Percentiles rank a stretch among this genome's conserved stretches.
These are phyloP conservation scores for Eurytemora carolleeae DNA, from an alignment of 1,140 invertebrate genomes.

Conservation along the genomic window DNA sequence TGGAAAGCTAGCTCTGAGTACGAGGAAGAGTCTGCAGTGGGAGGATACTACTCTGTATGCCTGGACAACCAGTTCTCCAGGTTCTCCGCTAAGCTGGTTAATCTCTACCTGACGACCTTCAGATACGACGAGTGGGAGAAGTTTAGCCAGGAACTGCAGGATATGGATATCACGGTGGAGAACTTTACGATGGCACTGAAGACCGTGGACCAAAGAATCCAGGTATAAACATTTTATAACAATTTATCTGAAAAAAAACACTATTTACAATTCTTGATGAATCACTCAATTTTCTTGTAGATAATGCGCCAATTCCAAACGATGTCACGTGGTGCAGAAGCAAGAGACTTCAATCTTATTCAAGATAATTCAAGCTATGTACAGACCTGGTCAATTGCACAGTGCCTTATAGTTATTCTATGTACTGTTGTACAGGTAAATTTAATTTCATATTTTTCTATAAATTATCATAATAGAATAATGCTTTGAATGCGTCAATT, in stretches of 20 bases:
- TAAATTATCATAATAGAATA: too few relatives aligned
- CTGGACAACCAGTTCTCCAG: constrained; percentile 84
- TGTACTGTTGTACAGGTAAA: constrained; percentile 59
- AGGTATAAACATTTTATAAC: constrained; percentile 4
- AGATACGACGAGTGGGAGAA: constrained; percentile 82
- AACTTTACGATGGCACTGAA: constrained; percentile 4
- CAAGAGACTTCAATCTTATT: constrained; percentile 56
- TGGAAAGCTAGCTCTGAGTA: constrained; percentile 69
- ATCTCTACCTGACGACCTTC: constrained; percentile 78
- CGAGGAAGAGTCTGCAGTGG: constrained; percentile 51
- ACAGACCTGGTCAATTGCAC: constrained; percentile 59
- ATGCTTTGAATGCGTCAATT: too few relatives aligned
- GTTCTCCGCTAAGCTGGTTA: constrained; percentile 75
- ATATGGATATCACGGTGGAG: constrained; percentile 30
- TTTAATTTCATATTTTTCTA: too few relatives aligned
- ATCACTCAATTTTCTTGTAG: constrained; percentile 59
- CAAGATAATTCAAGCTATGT: constrained; percentile 65
- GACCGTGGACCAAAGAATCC: constrained; percentile 7
- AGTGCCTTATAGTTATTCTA: constrained; percentile 55
- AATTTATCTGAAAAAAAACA: not conserved
- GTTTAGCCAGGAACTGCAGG: constrained; percentile 64
- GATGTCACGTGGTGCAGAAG: constrained; percentile 49
- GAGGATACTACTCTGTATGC: constrained; percentile 79
- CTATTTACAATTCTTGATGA: constrained; percentile 14
- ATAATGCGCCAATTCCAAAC: constrained; percentile 63